phyloP scores from a whole-genome alignment of 2,113 vertebrate genomes.

The Rhodinocichla rosea region DNA sequence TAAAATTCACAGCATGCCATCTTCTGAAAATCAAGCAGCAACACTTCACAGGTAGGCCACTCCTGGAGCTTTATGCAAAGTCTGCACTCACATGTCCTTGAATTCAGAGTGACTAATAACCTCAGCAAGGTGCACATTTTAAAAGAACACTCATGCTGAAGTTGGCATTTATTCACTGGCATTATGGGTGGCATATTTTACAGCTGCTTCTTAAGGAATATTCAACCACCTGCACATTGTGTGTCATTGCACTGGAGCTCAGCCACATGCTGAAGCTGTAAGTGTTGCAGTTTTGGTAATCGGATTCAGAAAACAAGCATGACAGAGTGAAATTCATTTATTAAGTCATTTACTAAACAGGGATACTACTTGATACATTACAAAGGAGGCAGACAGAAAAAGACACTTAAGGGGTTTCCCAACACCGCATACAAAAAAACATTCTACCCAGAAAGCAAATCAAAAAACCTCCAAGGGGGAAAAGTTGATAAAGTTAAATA shows the following conservation, averaged over 20 bases:
- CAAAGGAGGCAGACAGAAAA: not conserved
- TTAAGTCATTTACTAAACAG: not conserved
- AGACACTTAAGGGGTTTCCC: not conserved
- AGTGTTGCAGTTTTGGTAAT: not conserved
- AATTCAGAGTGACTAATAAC: not conserved
- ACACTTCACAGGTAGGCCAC: not conserved
- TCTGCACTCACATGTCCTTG: not conserved
- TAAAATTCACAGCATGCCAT: not conserved
- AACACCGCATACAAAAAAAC: not conserved
- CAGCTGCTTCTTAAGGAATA: not conserved
- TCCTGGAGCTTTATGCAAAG: not conserved
- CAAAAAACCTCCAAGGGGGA: not conserved
- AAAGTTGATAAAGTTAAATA: not conserved
- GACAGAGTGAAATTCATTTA: not conserved
- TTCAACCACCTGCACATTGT: not conserved
- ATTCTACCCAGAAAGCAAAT: not conserved
- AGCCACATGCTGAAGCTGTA: not conserved
- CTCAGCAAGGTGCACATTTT: not conserved
- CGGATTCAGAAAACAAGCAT: not conserved
- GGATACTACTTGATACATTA: not conserved
- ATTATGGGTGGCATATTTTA: not conserved
- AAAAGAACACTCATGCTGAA: not conserved
- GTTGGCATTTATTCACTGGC: not conserved
- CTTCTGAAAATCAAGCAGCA: not conserved
- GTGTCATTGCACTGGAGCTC: not conserved